Percentiles rank a stretch among this genome's conserved stretches.
These are phyloP conservation scores for Phlogophora meticulosa DNA, from an alignment of 2,888 invertebrate species.

Conservation along the genomic window DNA sequence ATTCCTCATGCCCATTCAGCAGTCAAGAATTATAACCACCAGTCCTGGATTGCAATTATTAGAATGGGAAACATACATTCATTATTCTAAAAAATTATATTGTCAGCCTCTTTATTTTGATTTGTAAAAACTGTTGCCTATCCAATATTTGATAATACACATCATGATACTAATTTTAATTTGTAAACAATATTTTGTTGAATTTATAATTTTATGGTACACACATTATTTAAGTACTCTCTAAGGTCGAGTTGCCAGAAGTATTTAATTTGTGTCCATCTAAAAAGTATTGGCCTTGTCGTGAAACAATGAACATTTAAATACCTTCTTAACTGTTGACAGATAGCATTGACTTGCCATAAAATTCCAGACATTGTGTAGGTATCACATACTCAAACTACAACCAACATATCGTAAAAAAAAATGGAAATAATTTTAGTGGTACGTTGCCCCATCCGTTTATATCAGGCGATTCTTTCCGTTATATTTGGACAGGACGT, in stretches of 20 bases:
- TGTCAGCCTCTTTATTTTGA: too few relatives aligned
- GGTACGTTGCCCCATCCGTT: constrained; percentile 21
- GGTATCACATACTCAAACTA: background rate
- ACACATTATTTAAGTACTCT: background rate
- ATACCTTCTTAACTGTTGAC: background rate
- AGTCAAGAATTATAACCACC: too few relatives aligned
- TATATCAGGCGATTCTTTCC: constrained; percentile 33
- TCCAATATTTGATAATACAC: background rate
- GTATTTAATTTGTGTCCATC: background rate
- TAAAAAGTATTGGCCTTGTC: background rate
- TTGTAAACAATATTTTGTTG: too few relatives aligned
- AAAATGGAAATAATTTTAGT: constrained; percentile 18
- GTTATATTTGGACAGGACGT: constrained; percentile 22
- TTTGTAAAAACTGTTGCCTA: too few relatives aligned
- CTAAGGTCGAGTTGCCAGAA: background rate
- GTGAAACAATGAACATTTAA: constrained; percentile 10
- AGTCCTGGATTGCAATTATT: too few relatives aligned
- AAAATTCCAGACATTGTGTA: background rate
- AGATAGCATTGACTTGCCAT: background rate
- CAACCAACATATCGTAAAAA: constrained; percentile 3
- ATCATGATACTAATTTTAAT: too few relatives aligned
- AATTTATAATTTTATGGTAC: too few relatives aligned
- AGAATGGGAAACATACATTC: too few relatives aligned
- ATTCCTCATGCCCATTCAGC: too few relatives aligned
- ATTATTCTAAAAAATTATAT: too few relatives aligned